phyloP scores from a whole-genome alignment of 1,140 invertebrate genomes.

The Hetaerina americana region DNA sequence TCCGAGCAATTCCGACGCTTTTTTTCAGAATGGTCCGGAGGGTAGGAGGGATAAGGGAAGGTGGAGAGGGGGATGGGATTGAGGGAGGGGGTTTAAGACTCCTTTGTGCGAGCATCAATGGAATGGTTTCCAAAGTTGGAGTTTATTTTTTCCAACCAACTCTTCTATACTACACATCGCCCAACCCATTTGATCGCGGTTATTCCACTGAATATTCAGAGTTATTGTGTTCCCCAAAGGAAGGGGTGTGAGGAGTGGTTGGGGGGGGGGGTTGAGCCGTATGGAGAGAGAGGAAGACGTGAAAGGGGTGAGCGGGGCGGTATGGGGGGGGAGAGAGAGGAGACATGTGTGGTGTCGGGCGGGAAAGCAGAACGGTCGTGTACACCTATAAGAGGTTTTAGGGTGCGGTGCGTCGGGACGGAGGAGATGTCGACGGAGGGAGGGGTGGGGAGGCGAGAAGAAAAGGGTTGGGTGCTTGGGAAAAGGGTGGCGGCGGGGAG shows the following conservation, averaged over 20 bases:
- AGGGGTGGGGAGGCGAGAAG: not conserved
- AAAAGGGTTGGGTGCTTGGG: not conserved
- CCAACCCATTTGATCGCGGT: not conserved
- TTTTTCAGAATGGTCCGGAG: no score
- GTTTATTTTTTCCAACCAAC: constrained; percentile 1
- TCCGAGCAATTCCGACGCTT: no score
- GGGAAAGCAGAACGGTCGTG: not conserved
- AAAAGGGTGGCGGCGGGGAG: no score
- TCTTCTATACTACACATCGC: not conserved
- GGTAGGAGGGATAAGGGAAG: no score
- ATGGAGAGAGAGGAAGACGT: no score
- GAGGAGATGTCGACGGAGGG: no score
- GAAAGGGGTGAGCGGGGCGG: no score
- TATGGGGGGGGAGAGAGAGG: no score
- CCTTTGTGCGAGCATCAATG: not conserved
- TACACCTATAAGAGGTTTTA: not conserved
- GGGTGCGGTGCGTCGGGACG: not conserved
- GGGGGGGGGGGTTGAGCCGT: no score
- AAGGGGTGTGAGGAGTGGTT: no score
- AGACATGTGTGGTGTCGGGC: not conserved
- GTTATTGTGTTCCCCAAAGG: no score
- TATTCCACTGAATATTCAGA: not conserved
- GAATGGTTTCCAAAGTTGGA: not conserved
- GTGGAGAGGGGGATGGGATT: not conserved
- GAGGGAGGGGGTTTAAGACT: not conserved